These are phyloP conservation scores for Drosophila albomicans DNA, from an alignment of 1,140 invertebrate genomes.

Conservation along the genomic window DNA sequence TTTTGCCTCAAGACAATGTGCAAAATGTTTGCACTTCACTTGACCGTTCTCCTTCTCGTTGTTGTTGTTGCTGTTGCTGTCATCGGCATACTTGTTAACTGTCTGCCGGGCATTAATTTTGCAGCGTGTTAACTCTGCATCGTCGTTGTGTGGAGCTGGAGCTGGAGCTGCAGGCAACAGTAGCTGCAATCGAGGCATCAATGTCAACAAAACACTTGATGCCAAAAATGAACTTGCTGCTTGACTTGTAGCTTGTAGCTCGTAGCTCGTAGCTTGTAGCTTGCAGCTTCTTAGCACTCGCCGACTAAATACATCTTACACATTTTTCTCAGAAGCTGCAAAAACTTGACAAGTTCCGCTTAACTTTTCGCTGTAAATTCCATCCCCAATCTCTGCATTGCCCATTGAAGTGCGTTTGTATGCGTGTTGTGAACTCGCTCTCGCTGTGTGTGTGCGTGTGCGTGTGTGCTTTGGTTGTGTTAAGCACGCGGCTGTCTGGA, in stretches of 20 bases:
- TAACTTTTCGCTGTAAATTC: conserved; percentile 42
- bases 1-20: conserved; percentile 44
- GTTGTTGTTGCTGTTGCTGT: conserved; percentile 12
- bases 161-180: background rate
- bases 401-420: background rate
- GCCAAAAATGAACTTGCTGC: conserved; percentile 33
- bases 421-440: background rate
- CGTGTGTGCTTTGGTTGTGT: conserved; percentile 34
- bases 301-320: conserved; percentile 35
- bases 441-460: conserved; percentile 1
- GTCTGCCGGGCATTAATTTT: conserved; percentile 42
- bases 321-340: conserved; percentile 17
- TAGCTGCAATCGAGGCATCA: conserved; percentile 55
- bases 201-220: conserved; percentile 47
- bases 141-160: background rate
- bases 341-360: conserved; percentile 45
- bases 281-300: conserved; percentile 1
- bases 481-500: conserved; percentile 11
- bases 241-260: background rate
- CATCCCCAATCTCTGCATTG: background rate
- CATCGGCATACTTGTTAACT: conserved; percentile 15
- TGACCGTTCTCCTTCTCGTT: background rate
- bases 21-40: conserved; percentile 66
- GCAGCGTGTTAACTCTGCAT: background rate
- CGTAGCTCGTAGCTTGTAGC: background rate